These are phyloP conservation scores for Pholis gunnellus DNA, from an alignment of 2,113 vertebrate species.

Conservation along the genomic window DNA sequence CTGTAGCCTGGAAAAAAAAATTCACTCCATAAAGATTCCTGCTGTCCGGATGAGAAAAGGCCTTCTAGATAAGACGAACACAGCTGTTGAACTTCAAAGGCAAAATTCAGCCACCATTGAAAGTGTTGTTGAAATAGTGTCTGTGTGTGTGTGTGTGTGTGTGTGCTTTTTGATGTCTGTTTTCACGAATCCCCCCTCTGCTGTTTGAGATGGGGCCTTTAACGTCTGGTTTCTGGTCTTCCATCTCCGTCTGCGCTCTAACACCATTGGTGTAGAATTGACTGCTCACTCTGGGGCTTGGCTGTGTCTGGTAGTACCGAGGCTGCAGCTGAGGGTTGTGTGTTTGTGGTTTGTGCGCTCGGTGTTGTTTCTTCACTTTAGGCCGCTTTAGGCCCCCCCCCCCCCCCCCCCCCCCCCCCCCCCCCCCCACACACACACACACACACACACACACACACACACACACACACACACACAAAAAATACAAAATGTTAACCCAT, in stretches of 20 bases:
- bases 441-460: too few species aligned
- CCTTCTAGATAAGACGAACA: conserved; percentile 53
- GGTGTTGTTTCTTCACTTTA: not conserved
- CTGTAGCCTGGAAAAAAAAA: not conserved
- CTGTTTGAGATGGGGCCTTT: conserved; percentile 58
- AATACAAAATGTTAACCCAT: not conserved
- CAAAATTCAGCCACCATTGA: conserved; percentile 49
- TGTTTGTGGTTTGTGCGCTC: conserved; percentile 39
- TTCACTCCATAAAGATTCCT: not conserved
- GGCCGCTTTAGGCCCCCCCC: not conserved
- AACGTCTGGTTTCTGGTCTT: conserved; percentile 56
- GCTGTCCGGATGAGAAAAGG: conserved; percentile 41
- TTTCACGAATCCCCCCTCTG: conserved; percentile 41
- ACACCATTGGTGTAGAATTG: conserved; percentile 23
- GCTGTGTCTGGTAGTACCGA: conserved; percentile 52
- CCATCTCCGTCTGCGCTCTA: conserved; percentile 36
- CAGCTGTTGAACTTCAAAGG: conserved; percentile 76
- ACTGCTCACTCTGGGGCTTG: conserved; percentile 43
- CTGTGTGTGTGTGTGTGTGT: conserved; percentile 20
- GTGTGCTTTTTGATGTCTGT: conserved; percentile 50
- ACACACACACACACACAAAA: too few species aligned
- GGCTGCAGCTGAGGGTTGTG: conserved; percentile 37
- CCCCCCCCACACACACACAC: too few species aligned
- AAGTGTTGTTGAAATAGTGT: conserved; percentile 37
- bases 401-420: too few species aligned